These are phyloP conservation scores for Notiomystis cincta DNA, from an alignment of 2,113 vertebrate species.

Conservation along the genomic window DNA sequence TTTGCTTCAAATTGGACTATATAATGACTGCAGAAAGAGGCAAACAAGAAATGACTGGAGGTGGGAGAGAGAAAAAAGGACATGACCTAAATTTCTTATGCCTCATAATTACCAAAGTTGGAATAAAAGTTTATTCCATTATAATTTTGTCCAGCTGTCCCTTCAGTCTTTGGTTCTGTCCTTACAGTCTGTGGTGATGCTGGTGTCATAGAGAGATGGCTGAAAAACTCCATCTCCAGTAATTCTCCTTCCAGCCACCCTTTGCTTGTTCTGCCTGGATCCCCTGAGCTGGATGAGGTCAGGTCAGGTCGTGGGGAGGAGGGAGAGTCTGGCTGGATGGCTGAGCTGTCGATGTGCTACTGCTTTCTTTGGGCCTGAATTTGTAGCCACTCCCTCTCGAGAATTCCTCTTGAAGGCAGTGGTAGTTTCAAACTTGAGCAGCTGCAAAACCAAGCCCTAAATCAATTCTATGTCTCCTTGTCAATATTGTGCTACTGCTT, in stretches of 20 bases:
- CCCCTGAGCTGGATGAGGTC: background rate
- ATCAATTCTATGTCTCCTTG: background rate
- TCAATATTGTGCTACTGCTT: conserved; percentile 1
- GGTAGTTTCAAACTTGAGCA: background rate
- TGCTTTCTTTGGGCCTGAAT: conserved; percentile 52
- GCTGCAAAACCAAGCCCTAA: background rate
- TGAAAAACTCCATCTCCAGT: background rate
- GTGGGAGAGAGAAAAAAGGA: background rate
- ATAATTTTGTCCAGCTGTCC: background rate
- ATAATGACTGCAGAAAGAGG: background rate
- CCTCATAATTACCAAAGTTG: background rate
- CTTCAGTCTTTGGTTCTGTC: background rate
- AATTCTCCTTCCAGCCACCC: background rate
- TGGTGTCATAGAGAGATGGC: background rate
- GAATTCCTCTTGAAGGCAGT: background rate
- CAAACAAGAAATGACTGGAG: background rate
- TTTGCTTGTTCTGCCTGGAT: background rate
- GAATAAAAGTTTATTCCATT: background rate
- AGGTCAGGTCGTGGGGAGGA: background rate
- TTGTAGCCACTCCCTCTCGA: conserved; percentile 12
- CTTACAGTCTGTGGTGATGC: background rate
- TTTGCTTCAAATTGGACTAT: background rate
- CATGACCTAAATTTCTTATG: background rate
- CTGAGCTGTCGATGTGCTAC: background rate
- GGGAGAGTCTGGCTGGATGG: background rate